Percentiles rank a stretch among this genome's conserved stretches.
These are phyloP conservation scores for Cataglyphis rosenhaueri DNA, from an alignment of 2,888 invertebrate species.

Conservation along the genomic window DNA sequence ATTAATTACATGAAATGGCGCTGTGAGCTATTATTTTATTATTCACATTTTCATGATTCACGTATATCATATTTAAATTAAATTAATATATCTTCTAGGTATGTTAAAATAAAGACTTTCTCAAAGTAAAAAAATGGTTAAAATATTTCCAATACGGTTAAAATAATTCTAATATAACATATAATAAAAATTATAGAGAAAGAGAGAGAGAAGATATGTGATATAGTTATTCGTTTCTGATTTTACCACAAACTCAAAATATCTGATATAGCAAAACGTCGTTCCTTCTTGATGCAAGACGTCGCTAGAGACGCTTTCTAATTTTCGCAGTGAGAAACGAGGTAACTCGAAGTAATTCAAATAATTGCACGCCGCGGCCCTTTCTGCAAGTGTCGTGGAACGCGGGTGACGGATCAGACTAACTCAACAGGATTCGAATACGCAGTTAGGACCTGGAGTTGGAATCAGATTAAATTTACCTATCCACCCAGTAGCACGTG, in stretches of 20 bases:
- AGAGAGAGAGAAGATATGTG: too few relatives aligned
- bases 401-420: slow-evolving; percentile 57
- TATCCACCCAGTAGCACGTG: slow-evolving; percentile 62
- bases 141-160: background rate
- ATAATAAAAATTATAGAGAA: background rate
- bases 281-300: background rate
- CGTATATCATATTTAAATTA: slow-evolving; percentile 1
- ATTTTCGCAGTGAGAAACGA: slow-evolving; percentile 42
- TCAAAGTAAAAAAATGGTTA: background rate
- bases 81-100: background rate
- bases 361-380: slow-evolving; percentile 71
- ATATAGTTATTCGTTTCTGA: background rate
- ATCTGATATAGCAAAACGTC: background rate
- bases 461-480: slow-evolving; percentile 79
- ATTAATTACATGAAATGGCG: slow-evolving; percentile 31
- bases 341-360: slow-evolving; percentile 61
- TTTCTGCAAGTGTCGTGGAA: slow-evolving; percentile 61
- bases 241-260: background rate
- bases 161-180: background rate
- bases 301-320: slow-evolving; percentile 6
- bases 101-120: background rate
- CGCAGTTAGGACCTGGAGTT: slow-evolving; percentile 75
- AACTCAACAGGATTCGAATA: slow-evolving; percentile 72
- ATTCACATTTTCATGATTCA: too few relatives aligned
- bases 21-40: background rate